Base-by-base conservation (phyloP, 2,113 vertebrate species). In the Chascanopsetta lugubris region DNA sequence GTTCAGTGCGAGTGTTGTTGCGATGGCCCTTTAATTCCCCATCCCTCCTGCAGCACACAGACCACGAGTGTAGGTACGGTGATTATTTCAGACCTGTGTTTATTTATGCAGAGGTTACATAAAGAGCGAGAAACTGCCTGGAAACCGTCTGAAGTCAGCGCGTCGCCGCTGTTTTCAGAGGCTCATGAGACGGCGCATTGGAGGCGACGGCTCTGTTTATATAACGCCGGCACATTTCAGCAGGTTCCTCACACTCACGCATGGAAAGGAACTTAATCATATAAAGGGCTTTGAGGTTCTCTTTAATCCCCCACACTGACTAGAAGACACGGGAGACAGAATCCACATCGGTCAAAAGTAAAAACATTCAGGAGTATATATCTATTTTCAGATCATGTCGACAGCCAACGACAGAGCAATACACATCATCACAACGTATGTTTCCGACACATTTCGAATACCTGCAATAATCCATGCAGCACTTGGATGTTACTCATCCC, bases 381-480 rank as follows among this genome's bases (percentile, higher is more conserved):
- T 78, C 61, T 50, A 62, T 45, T 43, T 68, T 54, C 22, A 69
- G 27, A 27, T 49, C 55, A 63, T 21, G 55, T 36, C 27, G 49
- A 82, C 63, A 72, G 27, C 69, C 66, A 83, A 48, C 56, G 62
- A 72, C 62, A 69, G 45, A 67, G 50, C 30, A 72, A 61, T 38
- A 82, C 67, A 68, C 27, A 38, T 25, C 75, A 64, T 54, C 58
- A 80, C 56, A n/a, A 61, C 25, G 59, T 57, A 0, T 73, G 67
- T 11, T 34, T 53, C 36, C 2, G 64, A 74, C 15, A 82, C 82
- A 75, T 62, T 74, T 83, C 30, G 79, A 48, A 42, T 55, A 69
- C 60, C 79, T 84, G 71, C 74, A 70, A 40, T 49, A 43, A 57
- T 75, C 32, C 79, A 87, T 82, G 85, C 84, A 83, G 77, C 74